Evolutionary conservation across 2,797 vertebrate species (phyloP).

Genomic region (Darevskia mixta): DNA sequence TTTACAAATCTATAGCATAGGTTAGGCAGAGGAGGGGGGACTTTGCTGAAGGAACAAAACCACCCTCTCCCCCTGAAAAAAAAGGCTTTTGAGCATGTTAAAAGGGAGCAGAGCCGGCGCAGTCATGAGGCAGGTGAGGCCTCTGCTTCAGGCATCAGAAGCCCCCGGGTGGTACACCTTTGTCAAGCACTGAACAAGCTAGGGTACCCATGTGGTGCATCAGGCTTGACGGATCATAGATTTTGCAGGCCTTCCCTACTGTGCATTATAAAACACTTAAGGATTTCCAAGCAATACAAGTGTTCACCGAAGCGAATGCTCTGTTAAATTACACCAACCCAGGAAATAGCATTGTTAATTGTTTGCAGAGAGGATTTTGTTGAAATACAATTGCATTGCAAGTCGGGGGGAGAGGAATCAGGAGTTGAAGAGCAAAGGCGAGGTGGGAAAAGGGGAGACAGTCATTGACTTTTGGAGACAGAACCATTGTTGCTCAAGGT

Average conservation of each 20-base stretch:
- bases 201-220: neutral
- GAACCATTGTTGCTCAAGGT: neutral
- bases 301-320: slow-evolving; percentile 64
- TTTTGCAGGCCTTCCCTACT: slow-evolving; percentile 19
- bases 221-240: neutral
- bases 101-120: too few relatives aligned
- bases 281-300: slow-evolving; percentile 56
- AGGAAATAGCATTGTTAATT: slow-evolving; percentile 60
- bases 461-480: too few relatives aligned
- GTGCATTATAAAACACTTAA: slow-evolving; percentile 64
- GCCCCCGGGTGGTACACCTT: too few relatives aligned
- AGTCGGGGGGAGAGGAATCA: slow-evolving; percentile 42
- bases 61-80: neutral
- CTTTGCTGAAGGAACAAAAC: neutral
- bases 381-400: slow-evolving; percentile 49
- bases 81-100: too few relatives aligned
- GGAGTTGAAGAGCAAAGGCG: neutral
- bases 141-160: too few relatives aligned
- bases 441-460: neutral
- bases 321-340: slow-evolving; percentile 66
- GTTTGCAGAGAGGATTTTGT: slow-evolving; percentile 43
- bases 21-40: neutral
- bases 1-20: neutral
- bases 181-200: neutral
- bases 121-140: too few relatives aligned